A percentile compares a stretch with the other conserved stretches of the same genome.
Evolutionary conservation across 2,888 invertebrate genomes (phyloP).

Genomic region (Drosophila quinaria): DNA sequence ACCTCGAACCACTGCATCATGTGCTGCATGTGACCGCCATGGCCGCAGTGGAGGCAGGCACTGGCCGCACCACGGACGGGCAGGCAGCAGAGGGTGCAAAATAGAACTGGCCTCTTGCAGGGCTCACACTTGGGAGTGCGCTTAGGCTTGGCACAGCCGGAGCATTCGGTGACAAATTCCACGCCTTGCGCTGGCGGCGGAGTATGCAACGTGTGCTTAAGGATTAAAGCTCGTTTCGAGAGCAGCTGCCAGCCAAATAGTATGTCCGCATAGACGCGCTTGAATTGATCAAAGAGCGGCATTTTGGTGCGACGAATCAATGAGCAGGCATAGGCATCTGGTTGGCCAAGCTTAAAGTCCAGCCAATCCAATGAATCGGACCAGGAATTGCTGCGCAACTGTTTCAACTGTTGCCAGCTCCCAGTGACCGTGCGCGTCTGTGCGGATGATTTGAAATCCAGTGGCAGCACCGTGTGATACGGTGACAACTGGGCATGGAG

Average conservation of each 20-base stretch:
- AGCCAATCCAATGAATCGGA: conserved; percentile 92
- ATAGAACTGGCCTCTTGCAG: conserved; percentile 91
- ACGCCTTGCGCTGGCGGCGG: conserved; percentile 88
- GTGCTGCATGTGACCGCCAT: conserved; percentile 96
- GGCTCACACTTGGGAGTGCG: conserved; percentile 90
- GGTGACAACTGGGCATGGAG: conserved; percentile 88
- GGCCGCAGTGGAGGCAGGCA: conserved; percentile 95
- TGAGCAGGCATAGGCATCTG: conserved; percentile 79
- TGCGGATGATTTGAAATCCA: conserved; percentile 90
- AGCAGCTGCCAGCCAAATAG: conserved; percentile 94
- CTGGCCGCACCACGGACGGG: conserved; percentile 94
- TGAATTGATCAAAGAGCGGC: conserved; percentile 91
- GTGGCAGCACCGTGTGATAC: conserved; percentile 93
- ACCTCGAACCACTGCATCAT: conserved; percentile 92
- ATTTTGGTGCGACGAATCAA: conserved; percentile 83
- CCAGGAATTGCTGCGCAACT: conserved; percentile 94
- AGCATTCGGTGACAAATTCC: conserved; percentile 91
- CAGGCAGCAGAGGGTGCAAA: conserved; percentile 94
- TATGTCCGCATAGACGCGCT: conserved; percentile 95
- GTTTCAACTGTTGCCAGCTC: conserved; percentile 90
- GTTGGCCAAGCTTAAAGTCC: conserved; percentile 65
- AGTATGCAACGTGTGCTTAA: conserved; percentile 87
- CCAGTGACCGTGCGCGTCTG: conserved; percentile 85
- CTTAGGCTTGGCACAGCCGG: conserved; percentile 89
- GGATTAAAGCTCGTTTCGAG: conserved; percentile 91